These are phyloP conservation scores for Apodemia hepburni DNA, from an alignment of 2,888 invertebrate genomes.

Conservation along the genomic window DNA sequence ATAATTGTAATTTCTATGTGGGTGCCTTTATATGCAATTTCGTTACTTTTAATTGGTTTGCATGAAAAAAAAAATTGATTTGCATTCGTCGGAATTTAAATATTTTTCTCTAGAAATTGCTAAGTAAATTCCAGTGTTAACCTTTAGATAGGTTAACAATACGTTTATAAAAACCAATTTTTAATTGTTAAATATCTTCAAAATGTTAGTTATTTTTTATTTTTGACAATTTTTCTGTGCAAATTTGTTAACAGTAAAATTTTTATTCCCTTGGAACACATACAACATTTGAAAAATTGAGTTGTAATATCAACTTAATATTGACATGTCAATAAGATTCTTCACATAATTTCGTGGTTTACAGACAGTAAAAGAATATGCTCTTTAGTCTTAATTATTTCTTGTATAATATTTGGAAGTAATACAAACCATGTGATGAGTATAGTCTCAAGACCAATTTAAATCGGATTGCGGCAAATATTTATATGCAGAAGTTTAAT, in stretches of 20 bases:
- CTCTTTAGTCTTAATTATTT: background rate
- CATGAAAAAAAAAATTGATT: background rate
- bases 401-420: background rate
- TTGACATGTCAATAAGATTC: background rate
- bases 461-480: background rate
- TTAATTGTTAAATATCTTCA: background rate
- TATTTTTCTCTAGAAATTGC: background rate
- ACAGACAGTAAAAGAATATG: background rate
- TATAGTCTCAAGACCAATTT: background rate
- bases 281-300: background rate
- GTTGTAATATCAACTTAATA: background rate
- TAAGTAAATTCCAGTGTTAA: background rate
- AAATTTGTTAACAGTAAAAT: background rate
- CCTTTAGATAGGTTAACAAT: background rate
- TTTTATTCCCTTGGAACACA: no score
- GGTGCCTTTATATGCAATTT: constrained; percentile 1
- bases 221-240: background rate
- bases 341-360: constrained; percentile 11
- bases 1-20: background rate
- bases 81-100: background rate
- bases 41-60: background rate
- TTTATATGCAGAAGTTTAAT: background rate
- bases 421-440: background rate
- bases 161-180: background rate
- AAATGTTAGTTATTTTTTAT: background rate